phyloP scores from a whole-genome alignment of 2,113 vertebrate species.

The Rhadina sibilatrix region DNA sequence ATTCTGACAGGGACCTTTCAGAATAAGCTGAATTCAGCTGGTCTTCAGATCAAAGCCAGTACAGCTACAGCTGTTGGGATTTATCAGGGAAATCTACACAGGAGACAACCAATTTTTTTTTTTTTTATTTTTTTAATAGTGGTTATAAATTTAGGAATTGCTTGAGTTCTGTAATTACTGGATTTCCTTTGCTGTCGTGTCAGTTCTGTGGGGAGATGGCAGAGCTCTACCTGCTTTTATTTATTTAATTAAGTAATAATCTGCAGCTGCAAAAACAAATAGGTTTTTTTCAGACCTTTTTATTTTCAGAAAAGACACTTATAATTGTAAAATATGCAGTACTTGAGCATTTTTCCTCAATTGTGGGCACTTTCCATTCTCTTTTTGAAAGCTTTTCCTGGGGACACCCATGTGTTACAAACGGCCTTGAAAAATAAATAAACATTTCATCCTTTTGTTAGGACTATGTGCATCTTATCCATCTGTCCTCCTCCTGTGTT shows the following conservation, averaged over 20 bases:
- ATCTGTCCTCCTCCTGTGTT: constrained; percentile 31
- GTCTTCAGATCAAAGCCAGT: background rate
- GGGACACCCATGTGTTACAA: background rate
- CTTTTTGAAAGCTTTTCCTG: background rate
- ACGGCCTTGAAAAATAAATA: constrained; percentile 24
- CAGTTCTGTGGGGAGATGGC: background rate
- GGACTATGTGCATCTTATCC: background rate
- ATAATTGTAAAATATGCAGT: background rate
- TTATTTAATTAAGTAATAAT: background rate
- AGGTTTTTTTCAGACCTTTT: background rate
- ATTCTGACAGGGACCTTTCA: background rate
- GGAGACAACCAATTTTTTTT: background rate
- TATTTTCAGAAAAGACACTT: background rate
- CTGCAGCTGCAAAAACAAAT: background rate
- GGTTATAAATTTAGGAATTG: background rate
- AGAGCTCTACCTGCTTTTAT: background rate
- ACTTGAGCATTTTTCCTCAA: background rate
- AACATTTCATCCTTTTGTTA: background rate
- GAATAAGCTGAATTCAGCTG: background rate
- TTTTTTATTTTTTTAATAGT: background rate
- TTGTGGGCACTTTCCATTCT: background rate
- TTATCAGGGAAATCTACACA: background rate
- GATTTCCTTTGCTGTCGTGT: background rate
- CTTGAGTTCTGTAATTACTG: background rate
- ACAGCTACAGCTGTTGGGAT: background rate